A percentile compares a stretch with the other conserved stretches of the same genome.
Conservation (phyloP, 2,113 vertebrate genomes). For the Oophaga pumilio region DNA sequence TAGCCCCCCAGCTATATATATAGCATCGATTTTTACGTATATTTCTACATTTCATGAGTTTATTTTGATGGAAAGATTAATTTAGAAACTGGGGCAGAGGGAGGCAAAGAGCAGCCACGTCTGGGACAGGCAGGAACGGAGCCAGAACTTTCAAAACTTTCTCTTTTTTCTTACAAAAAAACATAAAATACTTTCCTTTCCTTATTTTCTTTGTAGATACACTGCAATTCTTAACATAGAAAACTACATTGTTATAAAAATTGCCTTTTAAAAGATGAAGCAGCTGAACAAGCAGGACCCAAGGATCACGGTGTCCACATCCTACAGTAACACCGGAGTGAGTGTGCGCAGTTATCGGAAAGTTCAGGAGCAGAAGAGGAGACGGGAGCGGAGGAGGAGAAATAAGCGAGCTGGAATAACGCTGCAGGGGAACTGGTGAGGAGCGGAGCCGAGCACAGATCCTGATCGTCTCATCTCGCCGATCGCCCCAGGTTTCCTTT, state of each 20-base stretch:
- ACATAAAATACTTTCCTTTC: too few species aligned
- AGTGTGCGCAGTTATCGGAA: too few species aligned
- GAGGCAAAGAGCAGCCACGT: not conserved
- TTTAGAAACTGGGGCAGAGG: not conserved
- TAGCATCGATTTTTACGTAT: not conserved
- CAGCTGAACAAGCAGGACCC: not conserved
- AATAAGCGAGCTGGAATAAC: not conserved
- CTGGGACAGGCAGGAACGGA: too few species aligned
- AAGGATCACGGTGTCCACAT: too few species aligned
- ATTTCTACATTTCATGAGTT: not conserved
- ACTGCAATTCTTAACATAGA: too few species aligned
- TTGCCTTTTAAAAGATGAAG: not conserved
- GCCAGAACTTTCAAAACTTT: too few species aligned
- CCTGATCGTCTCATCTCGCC: not conserved
- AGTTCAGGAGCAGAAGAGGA: too few species aligned
- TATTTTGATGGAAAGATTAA: not conserved
- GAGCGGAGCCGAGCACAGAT: not conserved
- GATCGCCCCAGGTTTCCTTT: not conserved
- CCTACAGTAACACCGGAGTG: too few species aligned
- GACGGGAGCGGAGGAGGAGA: not conserved
- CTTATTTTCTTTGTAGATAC: too few species aligned
- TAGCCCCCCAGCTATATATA: too few species aligned
- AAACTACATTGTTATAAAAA: too few species aligned
- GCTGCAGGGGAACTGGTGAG: not conserved
- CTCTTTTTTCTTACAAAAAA: too few species aligned